phyloP scores from a whole-genome alignment of 2,113 vertebrate genomes.

The Mesoclemmys tuberculata region DNA sequence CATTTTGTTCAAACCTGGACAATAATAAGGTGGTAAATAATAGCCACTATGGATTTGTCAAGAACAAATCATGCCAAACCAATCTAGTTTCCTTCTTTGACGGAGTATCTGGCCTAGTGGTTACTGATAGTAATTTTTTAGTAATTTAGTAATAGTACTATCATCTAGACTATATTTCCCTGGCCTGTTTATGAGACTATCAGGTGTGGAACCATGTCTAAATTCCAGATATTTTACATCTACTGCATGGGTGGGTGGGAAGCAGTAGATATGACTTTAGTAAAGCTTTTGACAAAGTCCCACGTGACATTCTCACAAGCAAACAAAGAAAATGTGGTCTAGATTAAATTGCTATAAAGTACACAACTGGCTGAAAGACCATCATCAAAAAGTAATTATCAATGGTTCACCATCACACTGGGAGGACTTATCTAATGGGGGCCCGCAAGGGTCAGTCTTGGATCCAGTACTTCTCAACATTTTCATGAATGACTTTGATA shows the following conservation, averaged over 20 bases:
- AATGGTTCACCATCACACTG: neutral
- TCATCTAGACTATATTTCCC: neutral
- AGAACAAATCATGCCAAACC: neutral
- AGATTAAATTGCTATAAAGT: neutral
- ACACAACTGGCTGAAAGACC: neutral
- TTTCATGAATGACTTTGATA: no score
- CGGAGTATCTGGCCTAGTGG: neutral
- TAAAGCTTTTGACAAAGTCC: neutral
- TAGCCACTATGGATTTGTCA: neutral
- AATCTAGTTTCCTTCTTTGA: neutral
- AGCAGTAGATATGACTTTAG: neutral
- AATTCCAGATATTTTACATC: neutral
- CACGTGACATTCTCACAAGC: neutral
- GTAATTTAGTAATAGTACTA: neutral
- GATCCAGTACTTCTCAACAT: no score
- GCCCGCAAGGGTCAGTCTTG: no score
- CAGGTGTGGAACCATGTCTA: neutral
- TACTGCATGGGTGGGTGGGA: neutral
- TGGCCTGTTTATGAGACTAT: neutral
- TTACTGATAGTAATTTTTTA: neutral
- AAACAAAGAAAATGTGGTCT: neutral
- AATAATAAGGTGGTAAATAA: neutral
- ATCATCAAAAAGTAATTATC: neutral
- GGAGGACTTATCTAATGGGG: neutral
- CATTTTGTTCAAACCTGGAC: no score